Conservation (phyloP, 2,888 invertebrate species). For the Gandaritis pyraliata region DNA sequence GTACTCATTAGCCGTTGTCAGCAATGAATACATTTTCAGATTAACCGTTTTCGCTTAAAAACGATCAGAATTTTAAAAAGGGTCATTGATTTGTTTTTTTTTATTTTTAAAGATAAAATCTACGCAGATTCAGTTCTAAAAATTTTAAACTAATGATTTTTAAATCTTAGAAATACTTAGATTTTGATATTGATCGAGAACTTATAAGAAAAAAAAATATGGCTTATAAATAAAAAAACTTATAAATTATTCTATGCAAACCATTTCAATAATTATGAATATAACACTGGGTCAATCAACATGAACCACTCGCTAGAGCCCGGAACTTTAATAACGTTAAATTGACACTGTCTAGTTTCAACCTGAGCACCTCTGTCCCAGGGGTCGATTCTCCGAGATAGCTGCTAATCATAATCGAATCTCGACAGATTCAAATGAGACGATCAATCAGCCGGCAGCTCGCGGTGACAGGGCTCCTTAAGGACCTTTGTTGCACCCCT, state of each 20-base stretch:
- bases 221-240: no score
- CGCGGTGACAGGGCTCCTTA: conserved; percentile 59
- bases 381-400: conserved; percentile 52
- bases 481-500: conserved; percentile 32
- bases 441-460: conserved; percentile 74
- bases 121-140: no score
- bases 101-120: no score
- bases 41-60: conserved; percentile 5
- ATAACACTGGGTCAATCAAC: no score
- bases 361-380: conserved; percentile 36
- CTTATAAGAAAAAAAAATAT: no score
- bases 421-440: conserved; percentile 70
- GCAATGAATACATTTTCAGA: conserved; percentile 5
- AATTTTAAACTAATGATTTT: no score
- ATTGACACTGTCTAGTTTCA: conserved; percentile 16
- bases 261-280: no score
- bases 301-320: not conserved
- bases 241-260: no score
- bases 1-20: conserved; percentile 30
- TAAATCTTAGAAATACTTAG: no score
- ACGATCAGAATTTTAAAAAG: not conserved
- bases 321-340: conserved; percentile 7
- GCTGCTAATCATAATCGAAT: conserved; percentile 76
- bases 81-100: not conserved
- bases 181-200: no score